Evolutionary conservation across 2,888 invertebrate species (phyloP), one percentile per base, ranked within the genome.

Genomic region (Dryobotodes eremita): DNA sequence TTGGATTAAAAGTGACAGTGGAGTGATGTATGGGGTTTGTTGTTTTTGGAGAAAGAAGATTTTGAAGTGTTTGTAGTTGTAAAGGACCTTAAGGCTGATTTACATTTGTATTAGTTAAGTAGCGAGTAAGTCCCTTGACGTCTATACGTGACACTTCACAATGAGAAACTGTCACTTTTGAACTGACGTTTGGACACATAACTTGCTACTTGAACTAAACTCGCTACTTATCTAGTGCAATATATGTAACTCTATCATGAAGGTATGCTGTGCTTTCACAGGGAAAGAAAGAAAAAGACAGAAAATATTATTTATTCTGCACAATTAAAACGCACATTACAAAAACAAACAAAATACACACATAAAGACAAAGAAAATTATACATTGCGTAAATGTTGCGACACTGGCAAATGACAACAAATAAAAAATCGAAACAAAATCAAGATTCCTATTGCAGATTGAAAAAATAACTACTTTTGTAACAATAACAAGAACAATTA

Each of bases 1-100:
- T 74, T 65, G 85, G 64, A 71, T 75, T 80, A 48, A 48, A 71
- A 50, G 42, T 74, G 71, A 53, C 81, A 66, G 53, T 48, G 13
- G 36, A 62, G 31, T 46, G 69, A 86, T 83, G 7, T 77, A 73
- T 73, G 20, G 26, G 48, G 6, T 31, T 53, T 61, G 86, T 57
- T 82, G 50, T 62, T 72, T 80, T 71, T 68, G 11, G 13, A 23
- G n/a, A n/a, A 76, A 50, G 55, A 48, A 26, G 13, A 31, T 36
- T 36, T 59, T 26, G 13, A 15, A 17, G 42, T 59, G n/a, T 55
- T 48, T 31, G 31, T 1, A 64, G n/a, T 70, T n/a, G 17, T 20
- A 65, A n/a, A 65, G 5, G 10, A 65, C n/a, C 10, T 1, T 65
- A 17, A 2, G 13, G 42, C 31, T 31, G 11, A 1, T 65, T 42